Evolutionary conservation across 2,888 invertebrate species (phyloP).

Genomic region (Apoda limacodes): DNA sequence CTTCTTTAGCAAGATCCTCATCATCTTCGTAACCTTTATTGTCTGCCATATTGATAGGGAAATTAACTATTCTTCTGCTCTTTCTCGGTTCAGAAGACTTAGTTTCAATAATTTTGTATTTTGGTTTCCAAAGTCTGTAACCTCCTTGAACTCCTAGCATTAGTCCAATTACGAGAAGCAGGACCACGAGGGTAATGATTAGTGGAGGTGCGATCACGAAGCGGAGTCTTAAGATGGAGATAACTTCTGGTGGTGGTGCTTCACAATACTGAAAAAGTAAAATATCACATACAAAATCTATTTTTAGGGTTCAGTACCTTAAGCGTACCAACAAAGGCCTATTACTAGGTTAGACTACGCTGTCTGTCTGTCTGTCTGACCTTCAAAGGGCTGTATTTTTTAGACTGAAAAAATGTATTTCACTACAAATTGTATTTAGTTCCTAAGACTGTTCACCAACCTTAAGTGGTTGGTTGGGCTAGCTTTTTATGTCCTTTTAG

Average conservation of each 20-base stretch:
- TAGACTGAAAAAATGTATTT: no score
- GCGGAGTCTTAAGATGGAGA: constrained; percentile 51
- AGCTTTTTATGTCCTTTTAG: no score
- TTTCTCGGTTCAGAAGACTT: constrained; percentile 17
- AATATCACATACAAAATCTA: not conserved
- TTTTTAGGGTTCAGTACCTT: no score
- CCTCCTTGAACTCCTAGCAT: constrained; percentile 48
- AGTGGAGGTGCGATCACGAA: constrained; percentile 63
- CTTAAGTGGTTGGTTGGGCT: no score
- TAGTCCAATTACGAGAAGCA: constrained; percentile 54
- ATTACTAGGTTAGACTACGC: no score
- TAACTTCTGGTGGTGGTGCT: constrained; percentile 47
- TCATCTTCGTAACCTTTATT: constrained; percentile 35
- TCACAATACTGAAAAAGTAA: constrained; percentile 40
- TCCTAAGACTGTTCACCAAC: no score
- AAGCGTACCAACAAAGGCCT: no score
- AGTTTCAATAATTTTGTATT: constrained; percentile 34
- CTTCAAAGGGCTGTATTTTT: no score
- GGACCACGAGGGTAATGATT: constrained; percentile 50
- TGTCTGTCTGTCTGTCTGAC: no score
- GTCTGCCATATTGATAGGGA: constrained; percentile 34
- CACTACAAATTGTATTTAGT: no score
- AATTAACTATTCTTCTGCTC: constrained; percentile 31
- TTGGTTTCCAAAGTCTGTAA: constrained; percentile 40
- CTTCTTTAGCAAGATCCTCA: constrained; percentile 41